These are phyloP conservation scores for Podarcis siculus DNA, from an alignment of 2,797 vertebrate species.

Conservation along the genomic window DNA sequence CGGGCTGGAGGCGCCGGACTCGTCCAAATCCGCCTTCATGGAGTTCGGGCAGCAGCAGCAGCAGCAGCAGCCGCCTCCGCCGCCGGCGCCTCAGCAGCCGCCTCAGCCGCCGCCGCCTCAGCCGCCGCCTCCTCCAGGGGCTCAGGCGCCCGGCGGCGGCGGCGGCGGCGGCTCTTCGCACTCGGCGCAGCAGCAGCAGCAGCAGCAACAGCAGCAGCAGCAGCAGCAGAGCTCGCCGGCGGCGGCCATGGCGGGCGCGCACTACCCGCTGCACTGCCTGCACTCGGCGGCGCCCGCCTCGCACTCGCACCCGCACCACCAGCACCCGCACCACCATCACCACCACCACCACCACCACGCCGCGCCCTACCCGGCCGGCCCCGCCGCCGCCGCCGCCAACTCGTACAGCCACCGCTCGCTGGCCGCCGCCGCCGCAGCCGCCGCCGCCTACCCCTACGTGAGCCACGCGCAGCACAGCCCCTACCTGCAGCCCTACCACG, in stretches of 20 bases:
- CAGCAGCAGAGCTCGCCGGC: slow-evolving; percentile 91
- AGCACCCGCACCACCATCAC: slow-evolving; percentile 89
- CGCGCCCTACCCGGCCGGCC: slow-evolving; percentile 86
- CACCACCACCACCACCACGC: slow-evolving; percentile 90
- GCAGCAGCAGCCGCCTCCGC: slow-evolving; percentile 67
- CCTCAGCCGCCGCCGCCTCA: slow-evolving; percentile 69
- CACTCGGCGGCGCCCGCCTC: slow-evolving; percentile 82
- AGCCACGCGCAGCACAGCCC: slow-evolving; percentile 98
- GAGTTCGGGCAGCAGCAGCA: slow-evolving; percentile 96
- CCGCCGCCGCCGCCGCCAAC: slow-evolving; percentile 78
- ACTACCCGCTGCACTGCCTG: slow-evolving; percentile 98
- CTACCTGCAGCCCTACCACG: slow-evolving; percentile 96
- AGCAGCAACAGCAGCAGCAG: slow-evolving; percentile 9
- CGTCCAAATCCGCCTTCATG: slow-evolving; percentile 99
- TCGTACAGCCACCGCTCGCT: slow-evolving; percentile 93
- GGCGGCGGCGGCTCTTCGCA: slow-evolving; percentile 84
- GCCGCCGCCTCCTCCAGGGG: slow-evolving; percentile 62
- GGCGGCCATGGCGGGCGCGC: slow-evolving; percentile 94
- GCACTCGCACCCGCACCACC: slow-evolving; percentile 76
- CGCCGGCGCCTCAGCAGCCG: slow-evolving; percentile 70
- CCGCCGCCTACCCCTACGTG: slow-evolving; percentile 94
- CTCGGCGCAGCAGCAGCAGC: slow-evolving; percentile 72
- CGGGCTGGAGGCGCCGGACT: slow-evolving; percentile 99
- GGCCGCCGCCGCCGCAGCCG: slow-evolving; percentile 88
- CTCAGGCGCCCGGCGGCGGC: slow-evolving; percentile 76